phyloP scores from a whole-genome alignment of 1,140 invertebrate genomes.

The Heliconius congener region DNA sequence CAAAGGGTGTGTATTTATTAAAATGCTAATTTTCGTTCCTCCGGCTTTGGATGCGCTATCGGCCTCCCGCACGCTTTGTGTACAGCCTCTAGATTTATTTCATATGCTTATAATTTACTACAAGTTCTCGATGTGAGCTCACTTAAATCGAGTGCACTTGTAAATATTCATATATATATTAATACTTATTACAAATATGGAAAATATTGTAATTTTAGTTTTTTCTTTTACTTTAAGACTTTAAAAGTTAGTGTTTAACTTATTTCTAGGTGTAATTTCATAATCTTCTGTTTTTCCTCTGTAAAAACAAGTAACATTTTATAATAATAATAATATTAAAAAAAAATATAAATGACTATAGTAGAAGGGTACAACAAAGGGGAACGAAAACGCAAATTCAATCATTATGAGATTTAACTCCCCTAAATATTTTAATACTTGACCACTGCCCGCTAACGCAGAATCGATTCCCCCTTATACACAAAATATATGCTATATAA shows the following conservation, averaged over 20 bases:
- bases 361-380: slow-evolving; percentile 49
- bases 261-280: too few species aligned
- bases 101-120: slow-evolving; percentile 60
- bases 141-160: slow-evolving; percentile 5
- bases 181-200: too few species aligned
- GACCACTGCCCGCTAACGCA: slow-evolving; percentile 72
- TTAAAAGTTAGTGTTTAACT: too few species aligned
- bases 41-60: slow-evolving; percentile 77
- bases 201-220: too few species aligned
- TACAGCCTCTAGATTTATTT: slow-evolving; percentile 78
- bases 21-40: slow-evolving; percentile 79
- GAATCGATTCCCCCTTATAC: slow-evolving; percentile 70
- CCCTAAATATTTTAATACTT: slow-evolving; percentile 80
- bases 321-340: not conserved
- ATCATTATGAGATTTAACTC: slow-evolving; percentile 76
- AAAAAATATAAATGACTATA: not conserved
- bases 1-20: slow-evolving; percentile 82
- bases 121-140: slow-evolving; percentile 45
- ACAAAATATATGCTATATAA: slow-evolving; percentile 69
- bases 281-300: too few species aligned
- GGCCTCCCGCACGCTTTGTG: slow-evolving; percentile 73
- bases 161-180: not conserved
- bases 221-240: not conserved
- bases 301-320: not conserved
- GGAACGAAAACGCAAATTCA: slow-evolving; percentile 74